These are phyloP conservation scores for Mormoops blainvillei DNA, from an alignment of 2,113 vertebrate genomes.

Conservation along the genomic window DNA sequence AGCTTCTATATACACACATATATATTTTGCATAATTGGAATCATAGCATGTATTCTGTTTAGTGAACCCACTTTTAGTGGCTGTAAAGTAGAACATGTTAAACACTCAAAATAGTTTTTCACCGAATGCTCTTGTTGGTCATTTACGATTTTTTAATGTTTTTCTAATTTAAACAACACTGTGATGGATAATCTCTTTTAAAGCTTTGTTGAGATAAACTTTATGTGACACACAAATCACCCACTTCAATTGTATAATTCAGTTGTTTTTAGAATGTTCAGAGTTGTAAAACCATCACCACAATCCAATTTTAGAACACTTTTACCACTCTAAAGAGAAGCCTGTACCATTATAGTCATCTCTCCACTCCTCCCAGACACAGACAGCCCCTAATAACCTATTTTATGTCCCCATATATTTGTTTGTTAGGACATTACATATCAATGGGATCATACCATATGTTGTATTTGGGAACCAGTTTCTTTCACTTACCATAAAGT, in stretches of 20 bases:
- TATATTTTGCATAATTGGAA: neutral
- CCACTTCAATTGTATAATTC: neutral
- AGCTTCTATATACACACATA: neutral
- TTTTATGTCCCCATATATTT: neutral
- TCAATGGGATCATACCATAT: neutral
- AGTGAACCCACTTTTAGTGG: neutral
- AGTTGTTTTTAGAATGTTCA: neutral
- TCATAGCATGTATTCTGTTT: neutral
- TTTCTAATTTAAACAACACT: neutral
- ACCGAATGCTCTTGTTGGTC: neutral
- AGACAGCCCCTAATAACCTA: neutral
- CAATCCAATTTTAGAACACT: neutral
- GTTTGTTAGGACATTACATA: neutral
- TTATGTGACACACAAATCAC: neutral
- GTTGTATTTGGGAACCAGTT: neutral
- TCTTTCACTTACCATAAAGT: neutral
- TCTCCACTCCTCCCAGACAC: neutral
- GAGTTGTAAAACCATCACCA: neutral
- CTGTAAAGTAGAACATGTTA: neutral
- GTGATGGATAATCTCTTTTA: neutral
- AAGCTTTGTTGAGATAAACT: neutral
- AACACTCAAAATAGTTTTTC: neutral
- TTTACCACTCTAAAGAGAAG: neutral
- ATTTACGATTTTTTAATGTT: neutral
- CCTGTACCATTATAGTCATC: neutral